Evolutionary conservation across 2,797 vertebrate species (phyloP), one percentile per base, ranked within the genome.

Genomic region (Parambassis ranga): DNA sequence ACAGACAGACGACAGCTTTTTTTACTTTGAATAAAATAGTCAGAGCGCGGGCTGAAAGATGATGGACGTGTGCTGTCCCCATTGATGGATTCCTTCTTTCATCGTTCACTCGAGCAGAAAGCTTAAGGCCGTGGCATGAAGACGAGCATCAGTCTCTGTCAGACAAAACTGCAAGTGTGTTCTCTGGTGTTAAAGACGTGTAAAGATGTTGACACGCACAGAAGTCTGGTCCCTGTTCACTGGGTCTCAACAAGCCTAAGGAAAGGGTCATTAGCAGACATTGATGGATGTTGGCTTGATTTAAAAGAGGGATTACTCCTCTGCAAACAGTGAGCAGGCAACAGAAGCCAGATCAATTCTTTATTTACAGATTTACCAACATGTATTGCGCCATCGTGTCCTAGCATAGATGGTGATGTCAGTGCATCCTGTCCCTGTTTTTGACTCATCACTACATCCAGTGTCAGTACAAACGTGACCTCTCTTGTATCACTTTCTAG

Each of bases 81-180:
- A 23, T 28, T 24, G 75, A 84, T 77, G 70, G 70, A 64, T 82
- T 58, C 49, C 58, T 32, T 36, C 59, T 81, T 46, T 61, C 37
- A 16, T 33, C 15, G 49, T 19, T 69, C 79, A 79, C 44, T 22
- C 56, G 31, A 38, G 77, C 49, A 15, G 65, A 79, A 82, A 61
- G 76, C 69, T 63, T 1, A 15, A 57, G 50, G 65, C 73, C 27
- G 73, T 53, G 24, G n/a, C 18, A 2, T 51, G 51, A 75, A 61
- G 77, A 74, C 38, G 35, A 70, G 56, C 79, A 79, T 86, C 81
- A 48, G 43, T 84, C 81, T 76, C 51, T 60, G 74, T 59, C 59
- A 39, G 28, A 6, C 47, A 32, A 71, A 53, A 32, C 10, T 2
- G 39, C 16, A 5, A 35, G 14, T 10, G 4, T 37, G 41, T 57